These are phyloP conservation scores for Cephus pulcher DNA, from an alignment of 2,888 invertebrate genomes.

Conservation along the genomic window DNA sequence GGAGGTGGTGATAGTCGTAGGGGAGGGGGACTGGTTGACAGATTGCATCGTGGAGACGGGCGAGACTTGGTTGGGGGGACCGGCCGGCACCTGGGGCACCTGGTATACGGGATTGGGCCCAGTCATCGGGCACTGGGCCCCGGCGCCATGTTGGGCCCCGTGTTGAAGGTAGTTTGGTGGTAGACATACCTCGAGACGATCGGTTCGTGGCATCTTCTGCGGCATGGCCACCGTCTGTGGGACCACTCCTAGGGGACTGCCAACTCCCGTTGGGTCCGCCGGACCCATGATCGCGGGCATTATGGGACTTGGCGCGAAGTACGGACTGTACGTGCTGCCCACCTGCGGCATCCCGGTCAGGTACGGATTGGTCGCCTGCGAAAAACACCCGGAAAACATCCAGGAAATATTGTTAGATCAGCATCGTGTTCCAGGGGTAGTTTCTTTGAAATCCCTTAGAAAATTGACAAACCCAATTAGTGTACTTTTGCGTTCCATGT, in stretches of 20 bases:
- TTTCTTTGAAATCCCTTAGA: neutral
- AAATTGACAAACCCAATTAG: constrained; percentile 38
- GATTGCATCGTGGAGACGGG: constrained; percentile 66
- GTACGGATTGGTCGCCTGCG: constrained; percentile 91
- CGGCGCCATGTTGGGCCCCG: constrained; percentile 59
- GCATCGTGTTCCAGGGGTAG: neutral
- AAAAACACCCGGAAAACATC: constrained; percentile 47
- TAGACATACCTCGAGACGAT: constrained; percentile 93
- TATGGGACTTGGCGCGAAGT: constrained; percentile 88
- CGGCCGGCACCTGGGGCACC: constrained; percentile 53
- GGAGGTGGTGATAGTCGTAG: constrained; percentile 53
- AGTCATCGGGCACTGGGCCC: constrained; percentile 61
- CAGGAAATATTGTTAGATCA: constrained; percentile 35
- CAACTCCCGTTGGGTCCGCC: constrained; percentile 79
- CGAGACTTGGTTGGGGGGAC: constrained; percentile 64
- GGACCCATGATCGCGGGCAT: constrained; percentile 92
- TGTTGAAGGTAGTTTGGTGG: constrained; percentile 63
- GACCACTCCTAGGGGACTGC: constrained; percentile 85
- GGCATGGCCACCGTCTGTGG: constrained; percentile 88
- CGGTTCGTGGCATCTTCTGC: constrained; percentile 95
- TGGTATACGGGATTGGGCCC: constrained; percentile 56
- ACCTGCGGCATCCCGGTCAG: constrained; percentile 91
- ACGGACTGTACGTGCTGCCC: constrained; percentile 90
- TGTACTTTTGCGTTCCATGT: constrained; percentile 10
- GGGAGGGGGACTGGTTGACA: constrained; percentile 62